Evolutionary conservation across 2,113 vertebrate species (phyloP), one percentile per base, ranked within the genome.

Genomic region (Cottus gobio): DNA sequence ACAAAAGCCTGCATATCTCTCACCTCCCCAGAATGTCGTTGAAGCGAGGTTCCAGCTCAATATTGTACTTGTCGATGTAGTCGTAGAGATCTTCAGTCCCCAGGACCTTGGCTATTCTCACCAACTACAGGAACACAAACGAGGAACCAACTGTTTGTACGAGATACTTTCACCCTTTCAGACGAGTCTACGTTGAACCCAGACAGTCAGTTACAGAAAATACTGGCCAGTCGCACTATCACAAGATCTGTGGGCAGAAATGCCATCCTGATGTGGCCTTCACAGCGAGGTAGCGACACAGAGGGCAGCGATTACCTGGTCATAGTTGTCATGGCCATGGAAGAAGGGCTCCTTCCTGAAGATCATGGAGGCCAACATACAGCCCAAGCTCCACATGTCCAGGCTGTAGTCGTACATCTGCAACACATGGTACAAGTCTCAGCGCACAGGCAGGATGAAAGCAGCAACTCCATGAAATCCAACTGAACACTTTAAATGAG

Each of bases 381-480:
- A 96, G 77, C 95, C 95, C 44, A 96, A 44, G 16, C 95, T 96
- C 95, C 95, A 96, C 95, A 96, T 95, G 70, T 96, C 95, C 77
- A 96, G 77, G 79, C 95, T 96, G 93, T 96, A 96, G 86, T 96
- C 95, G 1, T 96, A 96, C 95, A 95, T 96, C 95, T 96, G 88
- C 70, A 89, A 75, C 67, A 64, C 50, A 85, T 20, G 65, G 26
- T 0, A 46, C 5, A 15, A 6, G 46, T 26, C 1, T 73, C 6
- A 77, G 8, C n/a, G 18, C 20, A 56, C 42, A 54, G 11, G 22
- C 1, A 7, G 7, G 8, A 31, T 44, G 12, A 39, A 28, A 69
- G 16, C 24, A 52, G 44, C 1, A 20, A 20, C 28, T 26, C 26
- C 12, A 28, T 57, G 24, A 28, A n/a, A 54, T 54, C 9, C 22